Conservation (phyloP, 2,888 invertebrate genomes). For the Rhingia rostrata region DNA sequence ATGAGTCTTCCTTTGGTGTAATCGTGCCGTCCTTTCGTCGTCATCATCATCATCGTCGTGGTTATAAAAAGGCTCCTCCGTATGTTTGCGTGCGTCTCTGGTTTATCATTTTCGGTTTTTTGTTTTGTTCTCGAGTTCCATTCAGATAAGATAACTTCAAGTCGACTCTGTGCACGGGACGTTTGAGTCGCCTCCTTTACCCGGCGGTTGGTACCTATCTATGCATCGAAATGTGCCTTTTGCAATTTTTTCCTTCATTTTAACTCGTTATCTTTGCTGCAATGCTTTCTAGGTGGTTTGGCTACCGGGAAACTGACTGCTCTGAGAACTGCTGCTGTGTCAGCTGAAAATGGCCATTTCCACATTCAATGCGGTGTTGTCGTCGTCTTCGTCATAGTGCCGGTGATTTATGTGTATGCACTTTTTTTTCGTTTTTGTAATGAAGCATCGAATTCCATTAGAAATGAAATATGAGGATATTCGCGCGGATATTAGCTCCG, state of each 20-base stretch:
- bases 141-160: constrained; percentile 60
- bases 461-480: constrained; percentile 48
- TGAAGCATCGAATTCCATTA: constrained; percentile 53
- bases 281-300: constrained; percentile 10
- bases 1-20: constrained; percentile 26
- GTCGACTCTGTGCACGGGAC: constrained; percentile 17
- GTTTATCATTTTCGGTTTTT: constrained; percentile 57
- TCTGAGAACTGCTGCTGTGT: constrained; percentile 39
- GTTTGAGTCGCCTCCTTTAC: constrained; percentile 12
- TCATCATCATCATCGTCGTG: background rate
- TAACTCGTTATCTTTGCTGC: constrained; percentile 33
- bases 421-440: constrained; percentile 6
- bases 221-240: constrained; percentile 28
- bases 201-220: background rate
- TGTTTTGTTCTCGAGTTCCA: constrained; percentile 50
- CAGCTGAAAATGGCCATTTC: constrained; percentile 44
- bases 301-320: background rate
- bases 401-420: background rate
- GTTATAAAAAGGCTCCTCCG: constrained; percentile 35
- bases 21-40: constrained; percentile 12
- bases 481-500: constrained; percentile 16
- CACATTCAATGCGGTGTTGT: constrained; percentile 4
- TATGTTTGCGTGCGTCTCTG: constrained; percentile 20
- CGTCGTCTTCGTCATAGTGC: constrained; percentile 1
- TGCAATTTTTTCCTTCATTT: constrained; percentile 25